Percentiles rank a stretch among this genome's conserved stretches.
Conservation (phyloP, 2,888 invertebrate genomes). For the Salpingus planirostris region DNA sequence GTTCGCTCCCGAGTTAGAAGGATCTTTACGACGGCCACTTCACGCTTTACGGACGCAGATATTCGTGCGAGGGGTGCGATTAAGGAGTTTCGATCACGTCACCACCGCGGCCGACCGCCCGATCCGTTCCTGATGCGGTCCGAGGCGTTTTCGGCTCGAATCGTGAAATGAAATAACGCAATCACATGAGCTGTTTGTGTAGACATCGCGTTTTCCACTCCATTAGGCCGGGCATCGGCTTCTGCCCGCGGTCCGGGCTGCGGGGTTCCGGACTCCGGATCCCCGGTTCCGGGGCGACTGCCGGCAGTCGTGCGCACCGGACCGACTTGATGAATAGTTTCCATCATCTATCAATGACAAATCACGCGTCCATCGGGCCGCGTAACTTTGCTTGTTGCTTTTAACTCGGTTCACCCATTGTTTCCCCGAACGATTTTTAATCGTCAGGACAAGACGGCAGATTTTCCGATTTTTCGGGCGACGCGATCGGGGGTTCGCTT, state of each 20-base stretch:
- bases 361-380: slow-evolving; percentile 37
- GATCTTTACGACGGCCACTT: too few species aligned
- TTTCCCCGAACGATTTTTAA: slow-evolving; percentile 7
- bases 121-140: too few species aligned
- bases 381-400: slow-evolving; percentile 20
- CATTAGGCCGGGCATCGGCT: slow-evolving; percentile 29
- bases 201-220: slow-evolving; percentile 38
- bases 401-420: slow-evolving; percentile 10
- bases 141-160: too few species aligned
- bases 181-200: slow-evolving; percentile 31
- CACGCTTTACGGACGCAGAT: too few species aligned
- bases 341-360: slow-evolving; percentile 43
- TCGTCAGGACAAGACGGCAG: too few species aligned
- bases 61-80: too few species aligned
- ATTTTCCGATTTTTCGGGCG: neutral
- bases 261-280: slow-evolving; percentile 18
- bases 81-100: too few species aligned
- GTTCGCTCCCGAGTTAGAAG: too few species aligned
- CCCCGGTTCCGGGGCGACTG: slow-evolving; percentile 22
- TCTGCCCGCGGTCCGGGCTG: slow-evolving; percentile 20
- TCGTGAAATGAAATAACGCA: slow-evolving; percentile 24
- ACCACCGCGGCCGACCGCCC: too few species aligned
- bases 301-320: slow-evolving; percentile 28
- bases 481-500: slow-evolving; percentile 14
- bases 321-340: slow-evolving; percentile 38